Evolutionary conservation across 1,140 invertebrate species (phyloP).

Genomic region (Parasteatoda tepidariorum): DNA sequence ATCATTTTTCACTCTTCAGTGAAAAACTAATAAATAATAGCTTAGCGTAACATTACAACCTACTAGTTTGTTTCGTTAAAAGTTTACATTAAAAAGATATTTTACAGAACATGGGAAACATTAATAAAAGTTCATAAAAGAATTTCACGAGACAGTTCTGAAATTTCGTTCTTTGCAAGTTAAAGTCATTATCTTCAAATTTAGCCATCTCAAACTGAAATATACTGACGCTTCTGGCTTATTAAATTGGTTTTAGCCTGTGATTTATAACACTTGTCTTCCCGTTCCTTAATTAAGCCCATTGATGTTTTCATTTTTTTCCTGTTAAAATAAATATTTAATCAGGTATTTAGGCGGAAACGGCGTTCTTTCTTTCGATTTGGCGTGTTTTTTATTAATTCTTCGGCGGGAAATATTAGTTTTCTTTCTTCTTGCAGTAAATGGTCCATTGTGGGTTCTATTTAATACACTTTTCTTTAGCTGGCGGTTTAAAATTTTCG

Average conservation of each 20-base stretch:
- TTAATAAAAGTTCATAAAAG: not conserved
- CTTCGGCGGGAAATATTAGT: not conserved
- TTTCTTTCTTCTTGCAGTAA: not conserved
- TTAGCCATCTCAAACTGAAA: not conserved
- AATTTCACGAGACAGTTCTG: not conserved
- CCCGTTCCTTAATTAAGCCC: not conserved
- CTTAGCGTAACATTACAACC: no score
- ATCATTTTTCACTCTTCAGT: no score
- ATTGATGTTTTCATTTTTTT: not conserved
- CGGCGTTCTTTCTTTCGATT: not conserved
- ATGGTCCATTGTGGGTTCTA: not conserved
- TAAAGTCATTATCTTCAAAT: not conserved
- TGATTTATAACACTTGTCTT: not conserved
- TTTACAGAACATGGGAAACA: no score
- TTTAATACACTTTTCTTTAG: not conserved
- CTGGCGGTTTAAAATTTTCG: not conserved
- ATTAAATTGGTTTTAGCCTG: not conserved
- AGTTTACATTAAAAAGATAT: no score
- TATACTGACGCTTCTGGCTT: not conserved
- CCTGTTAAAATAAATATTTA: not conserved
- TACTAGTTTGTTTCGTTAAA: no score
- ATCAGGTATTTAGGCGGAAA: not conserved
- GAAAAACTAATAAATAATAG: no score
- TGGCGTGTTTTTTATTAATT: not conserved
- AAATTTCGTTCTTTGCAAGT: not conserved